Base-by-base conservation (phyloP, 2,888 invertebrate species). In the Meghimatium bilineatum region DNA sequence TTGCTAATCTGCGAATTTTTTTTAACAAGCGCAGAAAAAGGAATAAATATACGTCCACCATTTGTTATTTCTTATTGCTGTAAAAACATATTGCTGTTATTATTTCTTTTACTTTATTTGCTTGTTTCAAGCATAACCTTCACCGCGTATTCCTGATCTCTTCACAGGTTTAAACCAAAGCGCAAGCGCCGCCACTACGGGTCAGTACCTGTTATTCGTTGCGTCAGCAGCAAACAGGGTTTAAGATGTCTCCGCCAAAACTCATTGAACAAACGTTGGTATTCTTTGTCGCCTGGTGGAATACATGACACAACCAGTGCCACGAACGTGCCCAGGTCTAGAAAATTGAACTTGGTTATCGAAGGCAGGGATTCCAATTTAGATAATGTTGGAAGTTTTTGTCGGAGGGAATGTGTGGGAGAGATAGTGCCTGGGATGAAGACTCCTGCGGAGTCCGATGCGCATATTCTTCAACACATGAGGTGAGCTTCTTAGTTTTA, bases 401-500 rank as follows among this genome's bases (percentile, higher is more conserved):
- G 49, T 23, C 52, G 52, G 32, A 23, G 52, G 6, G 74, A 52
- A 52, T 74, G 74, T 52, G 32, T 74, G 29, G 74, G 74, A 23
- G 14, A 49, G 32, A 32, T 32, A 17, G 32, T 52, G 32, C 52
- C 29, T 29, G 26, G 49, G 20, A 77, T 77, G 60, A 60, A 6
- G 38, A 29, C 38, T 14, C 77, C 77, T 0, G 12, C 10, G 26
- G 63, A 63, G 26, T 44, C 20, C 38, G 38, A 77, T 2, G 23
- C 36, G 3, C 77, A 77, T n/a, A 38, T 77, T n/a, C 66, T 77
- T 1, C 36, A 77, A 14, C 77, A 77, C n/a, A 77, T 77, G 77
- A 77, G 77, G 77, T 77, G 26, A 77, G 17, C 44, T 8, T 8
- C 44, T 44, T 5, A 44, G 44, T 44, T 44, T 44, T n/a, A n/a